These are phyloP conservation scores for Pomacea maculata DNA, from an alignment of 1,140 invertebrate species.

Conservation along the genomic window DNA sequence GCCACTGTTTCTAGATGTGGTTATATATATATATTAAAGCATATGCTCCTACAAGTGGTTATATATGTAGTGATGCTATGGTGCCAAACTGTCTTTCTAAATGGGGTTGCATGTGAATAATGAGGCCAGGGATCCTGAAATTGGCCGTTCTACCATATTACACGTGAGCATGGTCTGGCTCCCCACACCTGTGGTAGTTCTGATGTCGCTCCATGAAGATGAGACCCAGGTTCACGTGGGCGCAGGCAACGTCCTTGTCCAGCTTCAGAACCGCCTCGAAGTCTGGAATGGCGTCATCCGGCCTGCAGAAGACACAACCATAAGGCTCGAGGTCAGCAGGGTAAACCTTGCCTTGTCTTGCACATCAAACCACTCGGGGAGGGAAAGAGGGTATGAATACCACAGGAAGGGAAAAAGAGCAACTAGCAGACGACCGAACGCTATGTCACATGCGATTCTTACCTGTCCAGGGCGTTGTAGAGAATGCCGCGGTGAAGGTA, in stretches of 20 bases:
- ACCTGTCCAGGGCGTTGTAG: conserved; percentile 57
- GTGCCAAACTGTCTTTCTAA: too few relatives aligned
- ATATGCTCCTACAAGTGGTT: too few relatives aligned
- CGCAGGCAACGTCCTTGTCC: conserved; percentile 61
- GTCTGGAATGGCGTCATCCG: conserved; percentile 64
- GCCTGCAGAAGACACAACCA: conserved; percentile 30
- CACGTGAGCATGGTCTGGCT: background rate
- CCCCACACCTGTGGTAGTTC: conserved; percentile 59
- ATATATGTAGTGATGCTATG: too few relatives aligned
- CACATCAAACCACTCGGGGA: background rate
- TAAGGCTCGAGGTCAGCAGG: too few relatives aligned
- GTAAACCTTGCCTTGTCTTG: too few relatives aligned
- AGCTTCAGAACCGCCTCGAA: conserved; percentile 65
- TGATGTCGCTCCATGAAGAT: conserved; percentile 62
- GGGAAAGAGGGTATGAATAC: background rate
- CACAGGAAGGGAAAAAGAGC: background rate
- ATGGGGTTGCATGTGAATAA: too few relatives aligned
- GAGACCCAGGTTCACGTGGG: conserved; percentile 63
- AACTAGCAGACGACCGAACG: background rate
- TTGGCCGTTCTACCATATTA: background rate
- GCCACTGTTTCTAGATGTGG: too few relatives aligned
- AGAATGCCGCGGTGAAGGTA: conserved; percentile 64
- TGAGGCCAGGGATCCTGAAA: background rate
- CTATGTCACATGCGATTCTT: conserved; percentile 19
- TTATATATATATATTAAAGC: too few relatives aligned